Percentiles rank a stretch among this genome's conserved stretches.
Conservation (phyloP, 2,888 invertebrate species). For the Yponomeuta malinellus region DNA sequence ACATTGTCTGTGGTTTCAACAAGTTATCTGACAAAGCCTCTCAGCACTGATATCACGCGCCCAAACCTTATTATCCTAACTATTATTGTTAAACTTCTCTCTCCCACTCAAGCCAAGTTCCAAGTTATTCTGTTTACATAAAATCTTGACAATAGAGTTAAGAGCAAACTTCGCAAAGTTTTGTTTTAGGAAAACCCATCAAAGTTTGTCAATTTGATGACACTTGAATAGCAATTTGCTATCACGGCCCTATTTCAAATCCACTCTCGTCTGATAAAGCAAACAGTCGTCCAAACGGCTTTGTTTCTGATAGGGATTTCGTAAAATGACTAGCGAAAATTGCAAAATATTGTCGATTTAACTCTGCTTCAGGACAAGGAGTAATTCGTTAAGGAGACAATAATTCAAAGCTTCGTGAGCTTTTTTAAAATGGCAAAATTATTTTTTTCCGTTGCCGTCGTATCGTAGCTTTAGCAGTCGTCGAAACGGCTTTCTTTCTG, state of each 20-base stretch:
- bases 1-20: background rate
- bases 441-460: conserved; percentile 26
- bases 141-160: conserved; percentile 16
- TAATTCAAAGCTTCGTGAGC: conserved; percentile 27
- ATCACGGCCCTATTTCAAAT: background rate
- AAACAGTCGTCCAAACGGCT: background rate
- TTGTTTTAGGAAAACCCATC: conserved; percentile 9
- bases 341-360: conserved; percentile 1
- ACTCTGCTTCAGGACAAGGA: background rate
- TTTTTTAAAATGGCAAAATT: conserved; percentile 26
- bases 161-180: conserved; percentile 11
- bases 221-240: conserved; percentile 14
- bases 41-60: background rate
- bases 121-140: conserved; percentile 15
- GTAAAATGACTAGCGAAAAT: background rate
- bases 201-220: conserved; percentile 15
- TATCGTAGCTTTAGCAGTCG: background rate
- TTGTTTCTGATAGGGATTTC: background rate
- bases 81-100: conserved; percentile 8
- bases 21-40: background rate
- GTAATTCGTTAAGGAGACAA: conserved; percentile 18
- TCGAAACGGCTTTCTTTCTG: background rate
- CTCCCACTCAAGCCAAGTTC: conserved; percentile 10
- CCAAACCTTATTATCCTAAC: background rate
- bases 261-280: conserved; percentile 3